A percentile compares a stretch with the other conserved stretches of the same genome.
Evolutionary conservation across 2,888 invertebrate genomes (phyloP).

Genomic region (Ditula angustiorana): DNA sequence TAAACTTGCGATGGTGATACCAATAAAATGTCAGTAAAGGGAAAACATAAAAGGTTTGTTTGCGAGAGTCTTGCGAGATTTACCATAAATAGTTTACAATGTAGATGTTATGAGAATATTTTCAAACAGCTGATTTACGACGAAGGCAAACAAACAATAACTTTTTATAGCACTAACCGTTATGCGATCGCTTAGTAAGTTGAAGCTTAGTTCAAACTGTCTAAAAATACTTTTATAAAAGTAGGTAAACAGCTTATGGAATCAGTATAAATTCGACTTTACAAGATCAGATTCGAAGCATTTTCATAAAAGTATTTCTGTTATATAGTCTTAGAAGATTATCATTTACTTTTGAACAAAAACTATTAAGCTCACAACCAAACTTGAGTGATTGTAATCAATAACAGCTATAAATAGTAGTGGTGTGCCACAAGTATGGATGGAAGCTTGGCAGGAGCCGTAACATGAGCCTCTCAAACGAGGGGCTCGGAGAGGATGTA

Average conservation of each 20-base stretch:
- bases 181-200: not conserved
- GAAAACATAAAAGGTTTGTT: conserved; percentile 53
- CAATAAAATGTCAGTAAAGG: conserved; percentile 74
- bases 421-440: not conserved
- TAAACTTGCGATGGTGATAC: conserved; percentile 73
- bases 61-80: conserved; percentile 37
- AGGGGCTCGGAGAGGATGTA: not conserved
- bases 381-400: not conserved
- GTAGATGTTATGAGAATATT: conserved; percentile 38
- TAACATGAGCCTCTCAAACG: not conserved
- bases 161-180: conserved; percentile 18
- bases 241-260: not conserved
- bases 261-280: too few relatives aligned
- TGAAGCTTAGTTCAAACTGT: not conserved
- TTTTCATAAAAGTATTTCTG: too few relatives aligned
- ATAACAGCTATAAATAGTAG: conserved; percentile 8
- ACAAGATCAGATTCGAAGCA: too few relatives aligned
- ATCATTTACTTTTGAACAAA: not conserved
- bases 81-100: conserved; percentile 38
- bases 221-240: not conserved
- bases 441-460: not conserved
- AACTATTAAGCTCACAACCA: not conserved
- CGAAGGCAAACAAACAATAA: conserved; percentile 29
- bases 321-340: too few relatives aligned
- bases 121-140: conserved; percentile 26